Conservation (phyloP, 2,797 vertebrate genomes). For the Molossus molossus region DNA sequence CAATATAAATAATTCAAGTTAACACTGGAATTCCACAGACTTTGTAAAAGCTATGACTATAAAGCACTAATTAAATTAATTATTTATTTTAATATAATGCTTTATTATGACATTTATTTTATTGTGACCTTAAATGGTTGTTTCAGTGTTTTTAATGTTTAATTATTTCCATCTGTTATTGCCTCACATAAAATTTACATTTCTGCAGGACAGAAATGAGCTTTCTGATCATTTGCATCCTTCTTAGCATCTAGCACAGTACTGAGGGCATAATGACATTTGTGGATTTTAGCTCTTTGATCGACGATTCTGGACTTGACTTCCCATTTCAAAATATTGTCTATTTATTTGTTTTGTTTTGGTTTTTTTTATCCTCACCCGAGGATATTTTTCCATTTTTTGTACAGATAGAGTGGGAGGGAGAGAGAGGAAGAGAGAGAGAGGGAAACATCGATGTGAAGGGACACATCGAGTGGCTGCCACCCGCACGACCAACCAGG, state of each 20-base stretch:
- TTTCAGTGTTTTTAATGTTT: conserved; percentile 9
- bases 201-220: not conserved
- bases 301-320: not conserved
- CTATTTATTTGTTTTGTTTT: not conserved
- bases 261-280: not conserved
- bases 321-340: not conserved
- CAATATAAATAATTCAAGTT: conserved; percentile 29
- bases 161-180: conserved; percentile 36
- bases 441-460: too few species aligned
- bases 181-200: conserved; percentile 12
- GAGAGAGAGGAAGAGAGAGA: too few species aligned
- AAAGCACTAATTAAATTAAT: conserved; percentile 31
- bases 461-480: too few species aligned
- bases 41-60: conserved; percentile 17
- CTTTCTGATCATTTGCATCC: not conserved
- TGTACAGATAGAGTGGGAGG: too few species aligned
- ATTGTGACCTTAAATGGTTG: not conserved
- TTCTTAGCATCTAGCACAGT: not conserved
- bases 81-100: conserved; percentile 25
- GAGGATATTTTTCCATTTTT: too few species aligned
- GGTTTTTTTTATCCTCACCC: too few species aligned
- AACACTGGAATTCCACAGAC: not conserved
- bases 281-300: not conserved
- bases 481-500: too few species aligned
- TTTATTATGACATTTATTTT: conserved; percentile 52